These are phyloP conservation scores for Eulemur macaco DNA, from an alignment of 2,113 vertebrate species.

Conservation along the genomic window DNA sequence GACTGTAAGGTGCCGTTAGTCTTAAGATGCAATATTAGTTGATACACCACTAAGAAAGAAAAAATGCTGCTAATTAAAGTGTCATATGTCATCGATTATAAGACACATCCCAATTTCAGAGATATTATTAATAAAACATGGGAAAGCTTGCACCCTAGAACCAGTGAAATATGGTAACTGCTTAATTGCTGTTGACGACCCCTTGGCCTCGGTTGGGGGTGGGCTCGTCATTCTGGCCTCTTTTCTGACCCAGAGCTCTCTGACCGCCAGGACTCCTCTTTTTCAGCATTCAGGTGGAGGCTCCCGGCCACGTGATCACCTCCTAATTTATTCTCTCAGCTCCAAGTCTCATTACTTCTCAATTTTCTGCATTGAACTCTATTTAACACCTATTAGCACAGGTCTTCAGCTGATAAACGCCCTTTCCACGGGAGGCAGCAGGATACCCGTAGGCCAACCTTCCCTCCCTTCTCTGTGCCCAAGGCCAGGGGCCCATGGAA, in stretches of 20 bases:
- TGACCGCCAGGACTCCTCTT: not conserved
- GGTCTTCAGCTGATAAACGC: slow-evolving; percentile 62
- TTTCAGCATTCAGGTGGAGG: slow-evolving; percentile 45
- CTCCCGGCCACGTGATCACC: slow-evolving; percentile 26
- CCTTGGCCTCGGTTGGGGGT: not conserved
- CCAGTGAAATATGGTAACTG: not conserved
- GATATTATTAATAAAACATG: not conserved
- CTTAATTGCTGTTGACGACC: not conserved
- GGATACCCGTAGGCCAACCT: not conserved
- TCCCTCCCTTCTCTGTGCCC: not conserved
- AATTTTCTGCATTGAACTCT: slow-evolving; percentile 74
- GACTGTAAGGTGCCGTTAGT: not conserved
- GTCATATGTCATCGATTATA: not conserved
- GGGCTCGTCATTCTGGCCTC: not conserved
- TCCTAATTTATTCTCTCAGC: slow-evolving; percentile 62
- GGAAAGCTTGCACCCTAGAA: not conserved
- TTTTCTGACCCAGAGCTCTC: not conserved
- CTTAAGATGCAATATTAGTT: not conserved
- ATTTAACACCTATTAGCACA: slow-evolving; percentile 73
- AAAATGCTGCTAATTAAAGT: not conserved
- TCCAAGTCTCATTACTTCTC: slow-evolving; percentile 73
- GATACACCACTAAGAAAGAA: not conserved
- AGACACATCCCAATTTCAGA: not conserved
- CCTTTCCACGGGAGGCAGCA: not conserved
- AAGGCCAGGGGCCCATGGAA: not conserved